Evolutionary conservation across 2,113 vertebrate species (phyloP), one percentile per base, ranked within the genome.

Genomic region (Corvus hawaiiensis): DNA sequence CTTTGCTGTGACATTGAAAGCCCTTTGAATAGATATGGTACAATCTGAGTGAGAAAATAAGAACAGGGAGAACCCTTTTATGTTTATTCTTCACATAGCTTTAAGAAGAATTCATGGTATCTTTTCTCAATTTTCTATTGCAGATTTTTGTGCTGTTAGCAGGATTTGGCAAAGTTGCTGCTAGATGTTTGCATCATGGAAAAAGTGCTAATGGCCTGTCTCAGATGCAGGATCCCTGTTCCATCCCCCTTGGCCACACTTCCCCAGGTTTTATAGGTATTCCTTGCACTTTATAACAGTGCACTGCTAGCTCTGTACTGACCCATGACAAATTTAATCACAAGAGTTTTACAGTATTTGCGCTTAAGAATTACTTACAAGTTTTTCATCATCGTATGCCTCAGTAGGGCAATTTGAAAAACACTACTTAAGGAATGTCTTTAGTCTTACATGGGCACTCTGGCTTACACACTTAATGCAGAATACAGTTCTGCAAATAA

Each of bases 251-350:
- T 2, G 1, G 55, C 7, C 1, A 0, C 20, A 30, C 20, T 77
- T 63, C 26, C 26, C 44, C 41, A 35, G 26, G 13, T 67, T 83
- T 69, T 16, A 44, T 12, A 80, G 22, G 16, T 63, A 51, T 20
- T 88, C 22, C 41, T 56, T 88, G 21, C 28, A 56, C 33, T 77
- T 76, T 35, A 62, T 21, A 90, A 24, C 7, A 58, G 21, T 16
- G 9, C 28, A 22, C 55, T 80, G 37, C 62, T 56, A 73, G 76
- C 62, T 72, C 52, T 17, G 73, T 79, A 73, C 49, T 66, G 64
- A 66, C 66, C n/a, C 67, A 67, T 15, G 28, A 72, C 32, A 94
- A 93, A 93, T 71, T 54, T 66, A 83, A 85, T 87, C 81, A 72
- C 49, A 48, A 30, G 28, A 85, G 37, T 56, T 90, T 89, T 90